A percentile compares a stretch with the other conserved stretches of the same genome.
Conservation (phyloP, 2,888 invertebrate species). For the Ptychoptera contaminata region DNA sequence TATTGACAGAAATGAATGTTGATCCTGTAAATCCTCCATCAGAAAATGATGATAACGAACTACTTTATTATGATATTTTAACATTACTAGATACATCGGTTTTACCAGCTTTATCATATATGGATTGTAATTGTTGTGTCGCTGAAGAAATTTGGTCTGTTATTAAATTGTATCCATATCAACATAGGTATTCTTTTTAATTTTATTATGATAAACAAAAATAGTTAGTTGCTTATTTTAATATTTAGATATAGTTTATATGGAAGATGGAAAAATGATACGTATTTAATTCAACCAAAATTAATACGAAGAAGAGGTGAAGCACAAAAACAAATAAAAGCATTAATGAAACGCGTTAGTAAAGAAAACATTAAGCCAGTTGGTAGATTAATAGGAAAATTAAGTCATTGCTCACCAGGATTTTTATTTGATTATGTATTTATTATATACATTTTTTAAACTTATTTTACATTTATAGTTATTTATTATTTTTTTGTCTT, state of each 20-base stretch:
- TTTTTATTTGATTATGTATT: conserved; percentile 91
- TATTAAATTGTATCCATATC: conserved; percentile 72
- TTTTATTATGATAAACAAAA: neutral
- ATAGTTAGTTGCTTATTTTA: neutral
- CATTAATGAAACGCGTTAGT: conserved; percentile 92
- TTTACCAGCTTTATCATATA: conserved; percentile 76
- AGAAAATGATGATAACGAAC: conserved; percentile 29
- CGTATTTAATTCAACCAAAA: conserved; percentile 64
- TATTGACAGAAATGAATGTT: conserved; percentile 27
- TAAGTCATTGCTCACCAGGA: conserved; percentile 90
- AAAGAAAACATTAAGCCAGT: conserved; percentile 97
- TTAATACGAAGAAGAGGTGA: conserved; percentile 73
- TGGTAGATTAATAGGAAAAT: conserved; percentile 89
- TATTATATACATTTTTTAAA: conserved; percentile 9
- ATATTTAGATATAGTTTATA: conserved; percentile 67
- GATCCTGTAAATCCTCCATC: conserved; percentile 25
- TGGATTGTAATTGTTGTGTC: conserved; percentile 90
- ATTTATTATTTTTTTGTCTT: conserved; percentile 10
- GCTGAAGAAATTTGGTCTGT: conserved; percentile 93
- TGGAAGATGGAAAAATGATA: conserved; percentile 92
- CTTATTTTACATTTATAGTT: neutral
- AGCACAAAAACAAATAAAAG: conserved; percentile 81
- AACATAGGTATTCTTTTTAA: conserved; percentile 41
- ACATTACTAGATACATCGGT: conserved; percentile 77
- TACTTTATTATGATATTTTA: conserved; percentile 66